Base-by-base conservation (phyloP, 2,888 invertebrate genomes). In the Bellardia bayeri region DNA sequence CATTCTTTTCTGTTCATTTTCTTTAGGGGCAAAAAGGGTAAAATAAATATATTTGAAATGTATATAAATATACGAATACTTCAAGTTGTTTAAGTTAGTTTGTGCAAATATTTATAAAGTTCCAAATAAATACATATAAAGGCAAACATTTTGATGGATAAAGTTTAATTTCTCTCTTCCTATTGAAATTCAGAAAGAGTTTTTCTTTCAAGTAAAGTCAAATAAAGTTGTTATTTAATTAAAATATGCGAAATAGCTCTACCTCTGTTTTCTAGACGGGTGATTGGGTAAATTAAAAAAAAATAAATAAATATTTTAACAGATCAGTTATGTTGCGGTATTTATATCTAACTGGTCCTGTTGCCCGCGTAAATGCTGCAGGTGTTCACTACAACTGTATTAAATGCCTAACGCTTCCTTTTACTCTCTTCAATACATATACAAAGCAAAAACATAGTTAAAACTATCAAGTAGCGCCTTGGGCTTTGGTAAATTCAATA, bases 151-250 rank as follows among this genome's bases (percentile, higher is more conserved):
- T 76, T 76, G 75, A 75, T 63, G 75, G 33, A 49, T 49, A 75
- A 63, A 75, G 75, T 75, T 63, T 63, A 63, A 75, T 76, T 75
- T 49, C 11, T 75, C n/a, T 33, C 45, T 13, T 75, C 8, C n/a
- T 45, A 4, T 0, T n/a, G 13, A 61, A 75, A 61, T n/a, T 49
- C 58, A 11, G 13, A 61, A 61, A 74, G 2, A 45, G 11, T 11
- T 63, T 37, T 9, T 40, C 11, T 37, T 16, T 37, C 16, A 64
- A 64, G 64, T 16, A 40, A 40, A 64, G 11, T 56, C 40, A 42
- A 40, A 56, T 8, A 72, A 72, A 40, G 9, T 56, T 72, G 3
- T 72, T 56, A 71, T 71, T 71, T 72, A 71, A 56, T 72, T 72
- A 42, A 72, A 72, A 56, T 23, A 23, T 23, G 23, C 1, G 23